phyloP scores from a whole-genome alignment of 1,140 invertebrate genomes.

The Neodiprion fabricii region DNA sequence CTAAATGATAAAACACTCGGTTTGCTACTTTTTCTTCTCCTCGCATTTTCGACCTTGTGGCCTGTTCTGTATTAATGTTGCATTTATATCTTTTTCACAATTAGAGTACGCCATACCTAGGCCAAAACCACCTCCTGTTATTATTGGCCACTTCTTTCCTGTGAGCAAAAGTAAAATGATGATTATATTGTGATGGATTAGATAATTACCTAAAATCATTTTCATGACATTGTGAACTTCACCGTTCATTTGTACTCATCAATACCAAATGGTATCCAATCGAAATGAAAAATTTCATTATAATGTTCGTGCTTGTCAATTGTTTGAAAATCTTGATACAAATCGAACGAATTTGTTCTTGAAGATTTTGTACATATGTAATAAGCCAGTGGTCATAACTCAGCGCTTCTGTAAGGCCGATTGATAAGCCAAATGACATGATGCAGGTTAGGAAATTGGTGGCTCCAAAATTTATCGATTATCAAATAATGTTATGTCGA shows the following conservation, averaged over 20 bases:
- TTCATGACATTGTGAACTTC: too few species aligned
- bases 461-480: neutral
- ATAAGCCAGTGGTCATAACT: too few species aligned
- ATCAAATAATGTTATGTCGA: neutral
- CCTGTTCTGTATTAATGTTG: conserved; percentile 35
- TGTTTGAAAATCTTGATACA: too few species aligned
- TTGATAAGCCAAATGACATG: too few species aligned
- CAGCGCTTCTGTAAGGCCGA: too few species aligned
- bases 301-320: too few species aligned
- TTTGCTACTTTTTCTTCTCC: neutral
- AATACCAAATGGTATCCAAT: too few species aligned
- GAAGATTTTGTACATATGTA: too few species aligned
- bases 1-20: neutral
- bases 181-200: conserved; percentile 4
- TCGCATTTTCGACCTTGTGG: conserved; percentile 22
- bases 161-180: conserved; percentile 47
- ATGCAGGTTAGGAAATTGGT: neutral
- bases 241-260: too few species aligned
- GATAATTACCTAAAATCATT: too few species aligned
- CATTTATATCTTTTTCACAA: conserved; percentile 73
- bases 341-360: too few species aligned
- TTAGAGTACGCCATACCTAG: conserved; percentile 79
- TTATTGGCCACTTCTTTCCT: conserved; percentile 74
- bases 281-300: too few species aligned
- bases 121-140: conserved; percentile 75